A percentile compares a stretch with the other conserved stretches of the same genome.
Conservation (phyloP, 2,797 vertebrate species). For the Acipenser ruthenus region DNA sequence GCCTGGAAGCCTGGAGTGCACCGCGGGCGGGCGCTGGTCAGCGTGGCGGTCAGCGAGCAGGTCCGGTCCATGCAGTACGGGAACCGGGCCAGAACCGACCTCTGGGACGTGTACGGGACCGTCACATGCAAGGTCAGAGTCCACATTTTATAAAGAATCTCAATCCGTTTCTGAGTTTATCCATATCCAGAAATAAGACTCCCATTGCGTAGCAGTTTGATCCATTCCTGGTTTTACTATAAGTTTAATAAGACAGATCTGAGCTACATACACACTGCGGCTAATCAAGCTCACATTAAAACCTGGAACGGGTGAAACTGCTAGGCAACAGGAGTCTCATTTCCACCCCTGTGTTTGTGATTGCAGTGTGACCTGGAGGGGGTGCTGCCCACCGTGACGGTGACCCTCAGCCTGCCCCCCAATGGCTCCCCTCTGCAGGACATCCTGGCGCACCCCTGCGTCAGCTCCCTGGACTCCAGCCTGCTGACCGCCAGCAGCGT, state of each 20-base stretch:
- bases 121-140: constrained; percentile 85
- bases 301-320: too few relatives aligned
- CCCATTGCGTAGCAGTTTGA: too few relatives aligned
- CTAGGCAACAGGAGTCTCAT: too few relatives aligned
- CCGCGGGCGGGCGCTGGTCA: constrained; percentile 77
- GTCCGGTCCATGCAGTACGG: constrained; percentile 87
- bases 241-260: too few relatives aligned
- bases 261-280: too few relatives aligned
- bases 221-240: too few relatives aligned
- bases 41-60: constrained; percentile 71
- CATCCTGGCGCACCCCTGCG: constrained; percentile 84
- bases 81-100: constrained; percentile 67
- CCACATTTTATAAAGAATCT: too few relatives aligned
- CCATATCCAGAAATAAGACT: too few relatives aligned
- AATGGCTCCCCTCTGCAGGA: constrained; percentile 90
- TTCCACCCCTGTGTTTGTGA: too few relatives aligned
- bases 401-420: constrained; percentile 77
- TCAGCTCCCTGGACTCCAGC: constrained; percentile 80
- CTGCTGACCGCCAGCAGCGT: constrained; percentile 76
- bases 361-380: constrained; percentile 88
- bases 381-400: constrained; percentile 75
- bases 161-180: too few relatives aligned
- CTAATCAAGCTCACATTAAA: too few relatives aligned
- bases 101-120: constrained; percentile 83
- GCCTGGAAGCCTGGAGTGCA: constrained; percentile 77